Percentiles rank a stretch among this genome's conserved stretches.
Conservation (phyloP, 1,140 invertebrate genomes). For the Phymorhynchus buccinoides region DNA sequence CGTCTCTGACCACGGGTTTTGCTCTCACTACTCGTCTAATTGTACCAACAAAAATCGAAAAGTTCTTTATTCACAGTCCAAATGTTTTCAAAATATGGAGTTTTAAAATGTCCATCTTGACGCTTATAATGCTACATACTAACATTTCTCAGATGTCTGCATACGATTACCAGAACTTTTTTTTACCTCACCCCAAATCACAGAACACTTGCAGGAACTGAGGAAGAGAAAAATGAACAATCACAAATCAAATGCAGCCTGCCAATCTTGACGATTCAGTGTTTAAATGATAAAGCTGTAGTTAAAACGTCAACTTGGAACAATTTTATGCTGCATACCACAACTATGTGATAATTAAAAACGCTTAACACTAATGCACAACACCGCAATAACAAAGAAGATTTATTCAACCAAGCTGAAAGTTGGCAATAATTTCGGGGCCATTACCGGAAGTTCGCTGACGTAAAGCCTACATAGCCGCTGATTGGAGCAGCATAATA, state of each 20-base stretch:
- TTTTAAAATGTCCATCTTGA: not conserved
- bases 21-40: too few relatives aligned
- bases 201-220: not conserved
- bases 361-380: not conserved
- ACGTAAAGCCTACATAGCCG: not conserved
- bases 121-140: too few relatives aligned
- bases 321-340: not conserved
- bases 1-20: too few relatives aligned
- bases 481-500: constrained; percentile 7
- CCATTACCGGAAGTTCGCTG: constrained; percentile 7
- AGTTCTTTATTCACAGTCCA: too few relatives aligned
- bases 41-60: too few relatives aligned
- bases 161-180: not conserved
- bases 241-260: not conserved
- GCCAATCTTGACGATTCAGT: not conserved
- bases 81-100: not conserved
- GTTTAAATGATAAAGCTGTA: not conserved
- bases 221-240: not conserved
- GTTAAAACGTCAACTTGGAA: not conserved
- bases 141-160: not conserved
- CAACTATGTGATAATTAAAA: not conserved
- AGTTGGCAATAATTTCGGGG: constrained; percentile 11
- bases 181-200: not conserved
- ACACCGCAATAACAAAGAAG: not conserved
- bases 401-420: not conserved